These are phyloP conservation scores for Nomada lathburiana DNA, from an alignment of 2,888 invertebrate species.

Conservation along the genomic window DNA sequence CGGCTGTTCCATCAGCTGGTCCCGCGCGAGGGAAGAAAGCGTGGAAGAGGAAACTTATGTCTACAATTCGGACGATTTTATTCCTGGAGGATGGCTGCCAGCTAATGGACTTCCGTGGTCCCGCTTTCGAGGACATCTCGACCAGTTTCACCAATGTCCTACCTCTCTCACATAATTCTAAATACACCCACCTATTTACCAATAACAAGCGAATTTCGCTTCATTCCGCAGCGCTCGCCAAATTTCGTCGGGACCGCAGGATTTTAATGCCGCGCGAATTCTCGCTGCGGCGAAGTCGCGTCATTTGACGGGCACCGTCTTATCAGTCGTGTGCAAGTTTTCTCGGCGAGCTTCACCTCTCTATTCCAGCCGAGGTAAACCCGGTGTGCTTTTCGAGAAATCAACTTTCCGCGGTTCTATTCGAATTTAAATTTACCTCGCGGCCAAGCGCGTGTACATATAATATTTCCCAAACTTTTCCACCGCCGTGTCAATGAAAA, in stretches of 20 bases:
- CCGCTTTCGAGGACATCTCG: constrained; percentile 4
- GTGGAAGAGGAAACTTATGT: neutral
- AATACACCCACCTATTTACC: constrained; percentile 16
- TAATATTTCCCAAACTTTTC: neutral
- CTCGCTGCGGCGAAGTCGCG: neutral
- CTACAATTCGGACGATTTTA: constrained; percentile 22
- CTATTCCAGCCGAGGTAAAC: neutral
- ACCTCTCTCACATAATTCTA: neutral
- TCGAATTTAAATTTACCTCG: constrained; percentile 8
- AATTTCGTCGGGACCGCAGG: neutral
- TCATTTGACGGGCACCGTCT: neutral
- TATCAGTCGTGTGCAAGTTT: neutral
- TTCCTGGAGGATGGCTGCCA: constrained; percentile 18
- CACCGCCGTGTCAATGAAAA: no score
- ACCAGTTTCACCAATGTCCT: neutral
- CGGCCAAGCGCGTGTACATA: no score
- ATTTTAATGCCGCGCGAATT: constrained; percentile 10
- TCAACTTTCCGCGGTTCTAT: neutral
- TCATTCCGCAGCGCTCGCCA: neutral
- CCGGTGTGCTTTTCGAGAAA: neutral
- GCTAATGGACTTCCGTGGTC: constrained; percentile 55
- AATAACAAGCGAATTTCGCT: constrained; percentile 40
- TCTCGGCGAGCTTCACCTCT: neutral
- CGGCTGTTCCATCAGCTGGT: constrained; percentile 17
- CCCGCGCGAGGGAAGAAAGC: neutral